Percentiles rank a stretch among this genome's conserved stretches.
phyloP scores from a whole-genome alignment of 2,113 vertebrate species.

The Eurypyga helias region DNA sequence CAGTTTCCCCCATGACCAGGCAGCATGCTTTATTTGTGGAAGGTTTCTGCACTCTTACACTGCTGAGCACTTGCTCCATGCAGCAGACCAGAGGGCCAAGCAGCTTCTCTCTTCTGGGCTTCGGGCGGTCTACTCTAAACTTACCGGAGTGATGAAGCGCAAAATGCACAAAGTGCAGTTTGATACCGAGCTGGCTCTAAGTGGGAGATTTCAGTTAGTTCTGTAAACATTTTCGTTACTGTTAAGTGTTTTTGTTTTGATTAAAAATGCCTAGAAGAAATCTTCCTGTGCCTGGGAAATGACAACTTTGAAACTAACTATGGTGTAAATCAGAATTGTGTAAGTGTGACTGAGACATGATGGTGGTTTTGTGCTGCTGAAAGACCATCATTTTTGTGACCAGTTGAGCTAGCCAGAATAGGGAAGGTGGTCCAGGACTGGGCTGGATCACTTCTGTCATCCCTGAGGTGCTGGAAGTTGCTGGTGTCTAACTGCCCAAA shows the following conservation, averaged over 20 bases:
- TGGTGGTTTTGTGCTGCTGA: background rate
- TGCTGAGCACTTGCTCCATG: background rate
- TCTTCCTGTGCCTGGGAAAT: background rate
- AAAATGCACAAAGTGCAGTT: background rate
- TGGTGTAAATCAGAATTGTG: accelerated
- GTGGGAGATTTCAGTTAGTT: background rate
- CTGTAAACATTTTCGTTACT: background rate
- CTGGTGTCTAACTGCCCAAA: background rate
- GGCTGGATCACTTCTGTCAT: background rate
- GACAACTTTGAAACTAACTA: background rate
- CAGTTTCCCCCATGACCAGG: background rate
- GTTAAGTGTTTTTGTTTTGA: background rate
- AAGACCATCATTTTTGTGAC: background rate
- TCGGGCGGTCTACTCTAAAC: background rate
- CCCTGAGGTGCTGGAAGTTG: background rate
- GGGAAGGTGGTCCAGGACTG: background rate
- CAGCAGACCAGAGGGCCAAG: background rate
- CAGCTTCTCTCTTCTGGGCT: background rate
- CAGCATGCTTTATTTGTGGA: background rate
- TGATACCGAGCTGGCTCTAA: background rate
- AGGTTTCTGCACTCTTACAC: background rate
- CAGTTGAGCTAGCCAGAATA: background rate
- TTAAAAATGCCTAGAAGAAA: background rate
- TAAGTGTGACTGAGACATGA: background rate
- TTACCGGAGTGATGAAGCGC: accelerated